Percentiles rank a stretch among this genome's conserved stretches.
phyloP scores from a whole-genome alignment of 2,797 vertebrate species.

The Echeneis naucrates region DNA sequence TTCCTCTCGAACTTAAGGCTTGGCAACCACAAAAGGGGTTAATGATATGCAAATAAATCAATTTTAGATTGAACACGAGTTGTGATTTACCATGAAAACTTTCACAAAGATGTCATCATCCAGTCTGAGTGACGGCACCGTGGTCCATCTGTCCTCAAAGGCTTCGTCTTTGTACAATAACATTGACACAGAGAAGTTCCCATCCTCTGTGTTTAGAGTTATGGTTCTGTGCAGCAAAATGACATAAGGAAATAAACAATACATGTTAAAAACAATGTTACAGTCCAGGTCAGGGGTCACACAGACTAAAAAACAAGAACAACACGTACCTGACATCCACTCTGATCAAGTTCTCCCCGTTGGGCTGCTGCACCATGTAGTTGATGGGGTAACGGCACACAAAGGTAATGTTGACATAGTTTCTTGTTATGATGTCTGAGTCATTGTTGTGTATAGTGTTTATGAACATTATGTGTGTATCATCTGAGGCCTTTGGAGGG shows the following conservation, averaged over 20 bases:
- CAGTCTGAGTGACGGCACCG: constrained; percentile 82
- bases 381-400: constrained; percentile 86
- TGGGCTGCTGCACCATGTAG: constrained; percentile 84
- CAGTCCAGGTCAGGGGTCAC: not conserved
- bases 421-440: constrained; percentile 81
- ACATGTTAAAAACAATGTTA: no score
- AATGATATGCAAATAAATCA: not conserved
- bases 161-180: constrained; percentile 84
- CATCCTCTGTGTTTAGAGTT: constrained; percentile 85
- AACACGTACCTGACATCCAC: constrained; percentile 79
- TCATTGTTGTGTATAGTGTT: constrained; percentile 87
- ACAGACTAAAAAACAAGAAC: not conserved
- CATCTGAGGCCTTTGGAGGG: constrained; percentile 78
- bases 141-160: constrained; percentile 84
- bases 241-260: not conserved
- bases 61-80: not conserved
- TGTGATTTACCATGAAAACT: constrained; percentile 81
- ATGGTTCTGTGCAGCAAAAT: constrained; percentile 81
- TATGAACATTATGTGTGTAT: constrained; percentile 83
- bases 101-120: constrained; percentile 86
- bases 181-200: constrained; percentile 86
- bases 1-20: not conserved
- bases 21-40: no score
- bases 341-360: constrained; percentile 82
- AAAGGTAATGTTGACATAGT: constrained; percentile 86